Percentiles rank a stretch among this genome's conserved stretches.
Conservation (phyloP, 2,888 invertebrate genomes). For the Parnassius apollo region DNA sequence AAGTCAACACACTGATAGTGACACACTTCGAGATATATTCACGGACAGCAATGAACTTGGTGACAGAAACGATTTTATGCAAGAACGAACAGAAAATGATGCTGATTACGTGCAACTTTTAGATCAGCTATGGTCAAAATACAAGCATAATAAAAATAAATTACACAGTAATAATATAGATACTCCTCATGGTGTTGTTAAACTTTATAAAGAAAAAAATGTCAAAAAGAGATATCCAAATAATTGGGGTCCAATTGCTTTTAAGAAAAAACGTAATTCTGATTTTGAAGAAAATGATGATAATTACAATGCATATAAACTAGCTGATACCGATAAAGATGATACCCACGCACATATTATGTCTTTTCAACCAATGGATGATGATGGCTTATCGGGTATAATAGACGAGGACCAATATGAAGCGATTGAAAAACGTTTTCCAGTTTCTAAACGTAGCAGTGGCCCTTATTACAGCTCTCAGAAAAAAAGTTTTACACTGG, state of each 20-base stretch:
- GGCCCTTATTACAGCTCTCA: slow-evolving; percentile 54
- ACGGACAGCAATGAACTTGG: slow-evolving; percentile 59
- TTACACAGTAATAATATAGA: slow-evolving; percentile 56
- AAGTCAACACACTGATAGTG: slow-evolving; percentile 65
- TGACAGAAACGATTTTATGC: slow-evolving; percentile 48
- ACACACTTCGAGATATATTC: slow-evolving; percentile 65
- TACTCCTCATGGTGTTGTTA: slow-evolving; percentile 68
- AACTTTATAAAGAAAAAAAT: slow-evolving; percentile 70
- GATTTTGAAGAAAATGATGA: slow-evolving; percentile 51
- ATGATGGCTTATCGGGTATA: slow-evolving; percentile 61
- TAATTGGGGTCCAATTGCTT: slow-evolving; percentile 77
- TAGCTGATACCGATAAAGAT: slow-evolving; percentile 65
- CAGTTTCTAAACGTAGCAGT: slow-evolving; percentile 85
- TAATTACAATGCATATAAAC: slow-evolving; percentile 61
- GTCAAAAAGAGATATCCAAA: slow-evolving; percentile 71
- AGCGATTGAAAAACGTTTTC: slow-evolving; percentile 81
- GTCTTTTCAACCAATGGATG: slow-evolving; percentile 74
- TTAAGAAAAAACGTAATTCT: slow-evolving; percentile 73
- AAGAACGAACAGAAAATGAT: slow-evolving; percentile 63
- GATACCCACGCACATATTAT: slow-evolving; percentile 71
- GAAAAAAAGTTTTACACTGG: slow-evolving; percentile 57
- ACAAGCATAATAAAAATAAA: slow-evolving; percentile 63
- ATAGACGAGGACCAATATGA: slow-evolving; percentile 69
- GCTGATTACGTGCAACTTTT: slow-evolving; percentile 78
- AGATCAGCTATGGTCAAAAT: slow-evolving; percentile 81